Base-by-base conservation (phyloP, 2,888 invertebrate species). In the Ceramica pisi region DNA sequence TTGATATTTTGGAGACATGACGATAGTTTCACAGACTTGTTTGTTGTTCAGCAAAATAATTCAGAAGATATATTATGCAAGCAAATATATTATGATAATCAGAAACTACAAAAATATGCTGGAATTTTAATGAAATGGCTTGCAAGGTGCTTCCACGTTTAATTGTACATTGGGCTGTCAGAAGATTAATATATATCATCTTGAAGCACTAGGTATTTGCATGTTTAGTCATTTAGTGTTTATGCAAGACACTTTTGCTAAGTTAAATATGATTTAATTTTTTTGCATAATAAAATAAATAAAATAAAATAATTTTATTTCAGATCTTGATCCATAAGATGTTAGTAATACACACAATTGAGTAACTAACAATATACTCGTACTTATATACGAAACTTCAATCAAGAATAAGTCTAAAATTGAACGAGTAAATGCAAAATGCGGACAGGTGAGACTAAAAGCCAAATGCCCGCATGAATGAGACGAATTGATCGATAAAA, bases 381-480 rank as follows among this genome's bases (percentile, higher is more conserved):
- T 53, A 50, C 8, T 44, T 44, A 51, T 48, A 31, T 57, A 26
- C 19, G 59, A 21, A 56, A 26, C 16, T 41, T 41, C 46, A 1
- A 19, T 51, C 41, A 41, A 1, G 16, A 56, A 57, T 31, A 16
- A 35, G 3, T 14, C 9, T 59, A 19, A 19, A 7, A 44, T 55
- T 48, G 1, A 63, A 62, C 51, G 16, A 50, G 7, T 55, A 38
- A 53, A 31, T 23, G 16, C 6, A 26, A 56, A 60, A 62, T 53
- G 1, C 35, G 26, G 4, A 55, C 16, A 21, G 21, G 23, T 51
- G 26, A 5, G 44, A 31, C n/a, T 44, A 14, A 44, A 2, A 46
- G 7, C 50, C 10, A 46, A 70, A 59, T 26, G n/a, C 70, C 68
- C 81, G 81, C 71, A 79, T 79, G 67, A 80, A 66, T 80, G 79